These are phyloP conservation scores for Smittia sp. DNA, from an alignment of 2,888 invertebrate genomes.

Conservation along the genomic window DNA sequence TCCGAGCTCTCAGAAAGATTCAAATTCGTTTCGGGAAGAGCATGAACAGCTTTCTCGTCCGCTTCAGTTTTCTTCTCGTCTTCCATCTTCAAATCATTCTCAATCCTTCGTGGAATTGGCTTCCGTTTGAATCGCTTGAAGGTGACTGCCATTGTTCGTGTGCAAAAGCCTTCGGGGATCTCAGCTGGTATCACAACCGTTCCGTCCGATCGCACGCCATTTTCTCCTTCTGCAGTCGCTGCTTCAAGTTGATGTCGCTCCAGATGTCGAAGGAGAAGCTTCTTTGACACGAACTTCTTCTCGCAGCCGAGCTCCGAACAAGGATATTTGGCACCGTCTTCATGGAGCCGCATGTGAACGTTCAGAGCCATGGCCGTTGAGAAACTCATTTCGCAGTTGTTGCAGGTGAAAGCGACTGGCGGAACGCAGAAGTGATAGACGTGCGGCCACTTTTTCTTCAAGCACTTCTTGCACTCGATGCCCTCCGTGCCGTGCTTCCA, in stretches of 20 bases:
- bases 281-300: slow-evolving; percentile 78
- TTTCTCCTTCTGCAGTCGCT: slow-evolving; percentile 44
- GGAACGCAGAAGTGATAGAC: slow-evolving; percentile 88
- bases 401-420: slow-evolving; percentile 73
- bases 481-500: slow-evolving; percentile 93
- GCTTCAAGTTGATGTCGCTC: slow-evolving; percentile 59
- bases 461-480: slow-evolving; percentile 76
- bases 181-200: slow-evolving; percentile 43
- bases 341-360: slow-evolving; percentile 80
- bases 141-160: slow-evolving; percentile 42
- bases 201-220: slow-evolving; percentile 43
- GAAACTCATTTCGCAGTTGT: slow-evolving; percentile 74
- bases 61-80: slow-evolving; percentile 54
- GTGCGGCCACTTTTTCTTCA: slow-evolving; percentile 89
- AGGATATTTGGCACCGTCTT: slow-evolving; percentile 65
- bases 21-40: slow-evolving; percentile 32
- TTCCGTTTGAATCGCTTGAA: slow-evolving; percentile 42
- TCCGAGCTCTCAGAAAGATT: slow-evolving; percentile 36
- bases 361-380: slow-evolving; percentile 74
- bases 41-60: slow-evolving; percentile 50
- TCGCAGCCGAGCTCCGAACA: slow-evolving; percentile 70
- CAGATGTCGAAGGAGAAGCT: slow-evolving; percentile 70
- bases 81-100: slow-evolving; percentile 50
- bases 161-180: slow-evolving; percentile 40
- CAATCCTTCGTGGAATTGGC: slow-evolving; percentile 45